Conservation (phyloP, 2,113 vertebrate species). For the Cynoglossus semilaevis region DNA sequence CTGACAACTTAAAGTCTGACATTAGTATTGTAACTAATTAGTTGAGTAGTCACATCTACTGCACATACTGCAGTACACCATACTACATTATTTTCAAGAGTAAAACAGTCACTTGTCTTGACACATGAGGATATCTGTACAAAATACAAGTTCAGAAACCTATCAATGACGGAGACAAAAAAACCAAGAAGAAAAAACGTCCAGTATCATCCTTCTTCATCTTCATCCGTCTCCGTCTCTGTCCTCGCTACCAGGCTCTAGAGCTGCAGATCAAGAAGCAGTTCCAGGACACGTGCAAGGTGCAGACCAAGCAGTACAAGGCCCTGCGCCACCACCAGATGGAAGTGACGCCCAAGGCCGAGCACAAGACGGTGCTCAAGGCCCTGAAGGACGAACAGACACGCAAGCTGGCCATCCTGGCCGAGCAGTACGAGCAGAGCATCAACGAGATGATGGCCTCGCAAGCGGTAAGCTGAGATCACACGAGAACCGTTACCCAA, state of each 20-base stretch:
- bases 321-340: constrained; percentile 99
- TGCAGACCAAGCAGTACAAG: constrained; percentile 99
- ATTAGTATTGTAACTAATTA: too few relatives aligned
- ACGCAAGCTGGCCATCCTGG: constrained; percentile 96
- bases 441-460: constrained; percentile 99
- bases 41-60: too few relatives aligned
- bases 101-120: not conserved
- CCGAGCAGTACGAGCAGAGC: constrained; percentile 98
- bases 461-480: constrained; percentile 84
- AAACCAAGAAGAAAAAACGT: too few relatives aligned
- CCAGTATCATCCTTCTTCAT: not conserved
- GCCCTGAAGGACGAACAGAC: constrained; percentile 98
- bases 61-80: too few relatives aligned
- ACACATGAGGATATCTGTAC: too few relatives aligned
- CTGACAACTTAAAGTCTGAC: too few relatives aligned
- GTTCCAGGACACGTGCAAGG: constrained; percentile 99
- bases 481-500: not conserved
- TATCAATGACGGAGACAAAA: too few relatives aligned
- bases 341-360: constrained; percentile 97
- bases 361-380: constrained; percentile 98
- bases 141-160: too few relatives aligned
- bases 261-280: constrained; percentile 99
- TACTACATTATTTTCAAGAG: too few relatives aligned
- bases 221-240: not conserved
- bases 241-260: constrained; percentile 81